Percentiles rank a stretch among this genome's conserved stretches.
Evolutionary conservation across 2,797 vertebrate genomes (phyloP).

Genomic region (Champsocephalus gunnari): DNA sequence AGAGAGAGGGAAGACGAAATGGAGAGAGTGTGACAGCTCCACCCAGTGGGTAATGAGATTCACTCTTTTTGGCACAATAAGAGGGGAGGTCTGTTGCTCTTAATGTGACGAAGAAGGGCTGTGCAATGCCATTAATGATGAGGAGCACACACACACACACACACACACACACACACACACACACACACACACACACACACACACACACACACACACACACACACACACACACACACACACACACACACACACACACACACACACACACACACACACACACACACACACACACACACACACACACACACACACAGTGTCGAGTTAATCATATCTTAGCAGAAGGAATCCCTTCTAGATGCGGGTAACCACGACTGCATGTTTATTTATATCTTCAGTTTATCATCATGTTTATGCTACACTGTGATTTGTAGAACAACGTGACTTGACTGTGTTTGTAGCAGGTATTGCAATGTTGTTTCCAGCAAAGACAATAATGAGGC

Average conservation of each 20-base stretch:
- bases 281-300: background rate
- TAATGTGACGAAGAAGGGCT: constrained; percentile 15
- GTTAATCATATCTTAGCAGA: background rate
- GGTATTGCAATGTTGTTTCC: background rate
- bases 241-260: background rate
- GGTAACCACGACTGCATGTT: background rate
- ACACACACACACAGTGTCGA: constrained; percentile 11
- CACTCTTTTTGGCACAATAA: constrained; percentile 23
- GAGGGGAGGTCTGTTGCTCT: constrained; percentile 19
- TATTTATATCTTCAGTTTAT: background rate
- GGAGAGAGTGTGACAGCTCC: constrained; percentile 80
- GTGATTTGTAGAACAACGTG: background rate
- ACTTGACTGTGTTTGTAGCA: background rate
- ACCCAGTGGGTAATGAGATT: constrained; percentile 77
- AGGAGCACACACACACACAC: background rate
- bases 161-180: too few species aligned
- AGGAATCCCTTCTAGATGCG: background rate
- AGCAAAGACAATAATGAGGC: too few species aligned
- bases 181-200: background rate
- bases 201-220: constrained; percentile 17
- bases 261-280: constrained; percentile 10
- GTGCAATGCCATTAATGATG: constrained; percentile 14
- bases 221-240: background rate
- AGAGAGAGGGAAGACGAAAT: constrained; percentile 19
- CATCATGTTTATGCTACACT: background rate